Conservation (phyloP, 2,888 invertebrate genomes). For the Caenorhabditis sp. region DNA sequence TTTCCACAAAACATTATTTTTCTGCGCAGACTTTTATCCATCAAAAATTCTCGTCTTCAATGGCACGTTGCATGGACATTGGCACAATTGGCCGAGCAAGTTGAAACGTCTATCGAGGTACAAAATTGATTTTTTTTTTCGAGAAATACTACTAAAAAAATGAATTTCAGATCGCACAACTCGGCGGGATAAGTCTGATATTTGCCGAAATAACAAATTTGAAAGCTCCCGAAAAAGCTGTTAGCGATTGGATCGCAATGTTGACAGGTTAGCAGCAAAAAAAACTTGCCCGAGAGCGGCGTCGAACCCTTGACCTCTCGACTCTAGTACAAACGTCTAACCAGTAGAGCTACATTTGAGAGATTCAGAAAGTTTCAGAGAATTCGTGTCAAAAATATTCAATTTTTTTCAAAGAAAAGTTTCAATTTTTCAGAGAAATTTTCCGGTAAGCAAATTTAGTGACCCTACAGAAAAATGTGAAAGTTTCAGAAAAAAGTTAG, state of each 20-base stretch:
- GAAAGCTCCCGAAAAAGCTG: conserved; percentile 41
- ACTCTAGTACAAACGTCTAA: too few relatives aligned
- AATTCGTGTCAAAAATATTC: too few relatives aligned
- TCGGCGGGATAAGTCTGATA: conserved; percentile 73
- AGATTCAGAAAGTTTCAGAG: too few relatives aligned
- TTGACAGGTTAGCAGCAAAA: conserved; percentile 36
- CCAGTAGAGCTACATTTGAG: too few relatives aligned
- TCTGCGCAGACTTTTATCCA: conserved; percentile 70
- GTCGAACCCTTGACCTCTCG: too few relatives aligned
- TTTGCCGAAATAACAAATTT: conserved; percentile 61
- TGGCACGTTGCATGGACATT: conserved; percentile 73
- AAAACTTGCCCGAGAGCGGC: too few relatives aligned
- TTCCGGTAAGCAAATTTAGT: too few relatives aligned
- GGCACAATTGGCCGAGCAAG: conserved; percentile 72
- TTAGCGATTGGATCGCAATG: conserved; percentile 57
- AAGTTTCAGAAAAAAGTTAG: too few relatives aligned
- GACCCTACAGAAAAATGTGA: too few relatives aligned
- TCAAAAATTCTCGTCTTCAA: conserved; percentile 72
- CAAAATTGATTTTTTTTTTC: background rate
- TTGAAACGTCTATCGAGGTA: conserved; percentile 72
- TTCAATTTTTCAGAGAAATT: too few relatives aligned
- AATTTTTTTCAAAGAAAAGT: too few relatives aligned
- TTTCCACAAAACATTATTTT: background rate
- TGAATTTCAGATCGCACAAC: conserved; percentile 64
- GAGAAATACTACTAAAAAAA: too few relatives aligned